Percentiles rank a stretch among this genome's conserved stretches.
Conservation (phyloP, 1,140 invertebrate genomes). For the Drosophila fuyamai region DNA sequence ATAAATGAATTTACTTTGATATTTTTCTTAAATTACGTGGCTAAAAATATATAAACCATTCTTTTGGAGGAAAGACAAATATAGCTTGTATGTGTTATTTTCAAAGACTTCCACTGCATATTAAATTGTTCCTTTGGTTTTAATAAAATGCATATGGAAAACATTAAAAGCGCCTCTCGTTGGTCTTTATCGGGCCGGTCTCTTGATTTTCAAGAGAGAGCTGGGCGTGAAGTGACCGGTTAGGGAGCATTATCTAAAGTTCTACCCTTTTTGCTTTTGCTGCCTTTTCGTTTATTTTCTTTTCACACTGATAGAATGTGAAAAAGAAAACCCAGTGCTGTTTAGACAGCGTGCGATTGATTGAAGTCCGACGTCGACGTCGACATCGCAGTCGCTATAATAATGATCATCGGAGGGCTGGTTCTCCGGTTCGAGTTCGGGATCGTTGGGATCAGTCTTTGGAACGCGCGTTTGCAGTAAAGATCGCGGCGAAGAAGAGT, state of each 20-base stretch:
- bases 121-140: no score
- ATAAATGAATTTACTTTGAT: no score
- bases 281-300: constrained; percentile 3
- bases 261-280: constrained; percentile 9
- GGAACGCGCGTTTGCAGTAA: constrained; percentile 48
- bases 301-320: constrained; percentile 21
- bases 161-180: constrained; percentile 11
- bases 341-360: constrained; percentile 21
- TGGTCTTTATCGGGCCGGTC: not conserved
- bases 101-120: no score
- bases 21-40: no score
- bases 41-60: no score
- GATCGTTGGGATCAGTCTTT: constrained; percentile 63
- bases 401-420: constrained; percentile 27
- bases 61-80: no score
- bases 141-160: not conserved
- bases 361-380: constrained; percentile 21
- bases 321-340: constrained; percentile 19
- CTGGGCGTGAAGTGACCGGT: constrained; percentile 8
- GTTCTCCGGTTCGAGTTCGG: constrained; percentile 53
- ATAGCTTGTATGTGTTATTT: no score
- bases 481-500: constrained; percentile 48
- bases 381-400: constrained; percentile 16
- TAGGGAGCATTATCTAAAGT: constrained; percentile 20
- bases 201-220: constrained; percentile 14